Evolutionary conservation across 2,888 invertebrate genomes (phyloP).

Genomic region (Chrysodeixis includens): DNA sequence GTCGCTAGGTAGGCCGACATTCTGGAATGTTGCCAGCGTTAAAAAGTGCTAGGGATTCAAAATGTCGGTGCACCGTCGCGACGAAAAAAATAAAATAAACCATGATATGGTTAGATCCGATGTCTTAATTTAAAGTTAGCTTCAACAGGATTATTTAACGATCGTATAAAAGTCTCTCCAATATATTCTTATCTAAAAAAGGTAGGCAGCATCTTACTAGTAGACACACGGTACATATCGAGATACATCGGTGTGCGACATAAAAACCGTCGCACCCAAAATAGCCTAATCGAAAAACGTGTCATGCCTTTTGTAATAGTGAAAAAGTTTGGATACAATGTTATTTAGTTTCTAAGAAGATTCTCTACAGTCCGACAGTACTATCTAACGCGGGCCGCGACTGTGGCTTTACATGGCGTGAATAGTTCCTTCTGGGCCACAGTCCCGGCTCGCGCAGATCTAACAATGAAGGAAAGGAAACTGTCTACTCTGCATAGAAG

Average conservation of each 20-base stretch:
- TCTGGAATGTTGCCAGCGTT: conserved; percentile 72
- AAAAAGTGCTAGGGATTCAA: conserved; percentile 62
- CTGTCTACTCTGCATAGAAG: conserved; percentile 79
- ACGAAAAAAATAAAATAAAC: conserved; percentile 68
- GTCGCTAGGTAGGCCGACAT: conserved; percentile 64
- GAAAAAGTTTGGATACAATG: conserved; percentile 81
- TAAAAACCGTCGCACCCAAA: conserved; percentile 76
- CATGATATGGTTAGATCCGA: conserved; percentile 85
- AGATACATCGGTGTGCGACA: conserved; percentile 69
- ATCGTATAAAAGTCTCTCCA: conserved; percentile 89
- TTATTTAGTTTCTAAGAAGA: conserved; percentile 79
- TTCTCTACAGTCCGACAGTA: conserved; percentile 58
- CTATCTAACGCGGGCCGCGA: conserved; percentile 31
- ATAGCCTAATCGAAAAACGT: conserved; percentile 73
- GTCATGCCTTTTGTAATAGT: conserved; percentile 78
- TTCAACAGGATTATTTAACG: conserved; percentile 88
- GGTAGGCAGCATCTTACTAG: conserved; percentile 82
- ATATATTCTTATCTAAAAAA: conserved; percentile 89
- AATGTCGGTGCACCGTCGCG: conserved; percentile 61
- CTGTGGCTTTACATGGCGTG: conserved; percentile 16
- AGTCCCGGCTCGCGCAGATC: conserved; percentile 35
- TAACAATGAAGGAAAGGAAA: conserved; percentile 65
- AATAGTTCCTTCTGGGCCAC: conserved; percentile 9
- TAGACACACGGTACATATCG: conserved; percentile 81
- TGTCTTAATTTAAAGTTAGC: conserved; percentile 87